Conservation (phyloP, 2,113 vertebrate species). For the Polyodon spathula region DNA sequence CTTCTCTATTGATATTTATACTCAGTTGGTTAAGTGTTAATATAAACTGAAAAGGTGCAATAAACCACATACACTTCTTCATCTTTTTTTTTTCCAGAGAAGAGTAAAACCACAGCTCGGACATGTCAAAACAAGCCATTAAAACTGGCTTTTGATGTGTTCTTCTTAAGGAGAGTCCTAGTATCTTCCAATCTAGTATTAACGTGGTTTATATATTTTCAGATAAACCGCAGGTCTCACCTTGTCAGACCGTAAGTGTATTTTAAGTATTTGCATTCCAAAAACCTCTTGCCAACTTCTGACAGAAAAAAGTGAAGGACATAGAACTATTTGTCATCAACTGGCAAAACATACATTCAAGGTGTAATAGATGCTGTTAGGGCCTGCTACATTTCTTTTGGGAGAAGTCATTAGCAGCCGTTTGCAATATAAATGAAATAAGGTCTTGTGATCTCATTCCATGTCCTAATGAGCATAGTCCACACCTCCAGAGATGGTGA, state of each 20-base stretch:
- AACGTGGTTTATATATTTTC: neutral
- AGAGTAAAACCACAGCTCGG: neutral
- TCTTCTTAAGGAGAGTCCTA: neutral
- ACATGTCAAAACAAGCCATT: neutral
- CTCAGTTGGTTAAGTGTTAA: too few relatives aligned
- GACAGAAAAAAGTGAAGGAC: neutral
- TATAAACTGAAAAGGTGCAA: too few relatives aligned
- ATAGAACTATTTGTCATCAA: slow-evolving; percentile 31
- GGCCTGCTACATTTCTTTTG: slow-evolving; percentile 30
- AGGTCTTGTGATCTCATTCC: too few relatives aligned
- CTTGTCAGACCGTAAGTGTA: slow-evolving; percentile 30
- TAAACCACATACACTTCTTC: too few relatives aligned
- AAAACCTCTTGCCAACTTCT: neutral
- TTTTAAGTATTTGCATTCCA: slow-evolving; percentile 5
- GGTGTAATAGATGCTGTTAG: slow-evolving; percentile 31
- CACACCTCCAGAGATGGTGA: too few relatives aligned
- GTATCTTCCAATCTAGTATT: neutral
- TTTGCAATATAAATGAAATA: too few relatives aligned
- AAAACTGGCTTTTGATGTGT: neutral
- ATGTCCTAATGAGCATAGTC: too few relatives aligned
- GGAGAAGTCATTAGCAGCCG: slow-evolving; percentile 5
- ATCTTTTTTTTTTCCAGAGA: too few relatives aligned
- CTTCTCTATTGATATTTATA: too few relatives aligned
- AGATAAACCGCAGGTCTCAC: slow-evolving; percentile 27
- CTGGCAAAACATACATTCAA: slow-evolving; percentile 29